Conservation (phyloP, 2,113 vertebrate species). For the Cairina moschata region DNA sequence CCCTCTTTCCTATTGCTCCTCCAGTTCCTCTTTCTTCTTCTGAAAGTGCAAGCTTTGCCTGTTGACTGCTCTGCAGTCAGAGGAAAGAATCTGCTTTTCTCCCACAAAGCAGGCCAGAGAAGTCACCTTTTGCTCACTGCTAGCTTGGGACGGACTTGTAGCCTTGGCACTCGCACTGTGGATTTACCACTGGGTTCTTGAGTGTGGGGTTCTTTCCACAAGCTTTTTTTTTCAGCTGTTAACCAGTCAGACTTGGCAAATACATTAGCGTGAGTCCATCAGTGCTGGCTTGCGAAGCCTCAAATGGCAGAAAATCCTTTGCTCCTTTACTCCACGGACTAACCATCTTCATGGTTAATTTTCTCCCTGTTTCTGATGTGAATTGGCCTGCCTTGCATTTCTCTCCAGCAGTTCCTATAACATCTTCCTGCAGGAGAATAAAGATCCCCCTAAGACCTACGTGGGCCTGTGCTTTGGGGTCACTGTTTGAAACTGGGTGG, state of each 20-base stretch:
- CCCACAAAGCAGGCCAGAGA: background rate
- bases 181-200: background rate
- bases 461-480: background rate
- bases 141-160: background rate
- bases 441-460: fast-evolving
- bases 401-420: fast-evolving
- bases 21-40: background rate
- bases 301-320: background rate
- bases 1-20: background rate
- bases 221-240: background rate
- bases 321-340: background rate
- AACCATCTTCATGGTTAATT: background rate
- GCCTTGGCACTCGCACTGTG: background rate
- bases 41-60: background rate
- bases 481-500: background rate
- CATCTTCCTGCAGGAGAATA: background rate
- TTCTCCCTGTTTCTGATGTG: background rate
- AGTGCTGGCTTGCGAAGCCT: background rate
- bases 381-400: background rate
- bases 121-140: background rate
- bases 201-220: background rate
- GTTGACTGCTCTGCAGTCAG: background rate
- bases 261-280: fast-evolving
- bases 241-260: background rate
- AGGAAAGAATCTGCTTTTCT: background rate